Evolutionary conservation across 2,888 invertebrate genomes (phyloP).

Genomic region (Clanis bilineata): DNA sequence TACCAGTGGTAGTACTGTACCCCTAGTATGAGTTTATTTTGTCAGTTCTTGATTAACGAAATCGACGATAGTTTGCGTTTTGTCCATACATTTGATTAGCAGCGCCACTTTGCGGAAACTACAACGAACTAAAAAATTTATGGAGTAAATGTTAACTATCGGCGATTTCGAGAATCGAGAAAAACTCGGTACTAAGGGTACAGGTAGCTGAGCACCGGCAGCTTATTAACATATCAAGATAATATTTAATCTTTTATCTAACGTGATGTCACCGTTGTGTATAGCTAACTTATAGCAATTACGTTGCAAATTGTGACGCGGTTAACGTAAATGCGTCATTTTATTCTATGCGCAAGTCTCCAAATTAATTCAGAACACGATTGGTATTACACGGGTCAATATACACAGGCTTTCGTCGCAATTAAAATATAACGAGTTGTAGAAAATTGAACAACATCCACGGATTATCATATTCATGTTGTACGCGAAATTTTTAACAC

Average conservation of each 20-base stretch:
- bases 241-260: background rate
- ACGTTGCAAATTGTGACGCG: background rate
- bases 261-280: background rate
- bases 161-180: too few relatives aligned
- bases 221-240: background rate
- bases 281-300: background rate
- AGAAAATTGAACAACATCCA: background rate
- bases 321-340: conserved; percentile 8
- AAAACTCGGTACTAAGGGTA: too few relatives aligned
- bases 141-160: too few relatives aligned
- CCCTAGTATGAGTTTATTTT: too few relatives aligned
- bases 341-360: conserved; percentile 16
- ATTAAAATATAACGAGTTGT: conserved; percentile 10
- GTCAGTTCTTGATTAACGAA: too few relatives aligned
- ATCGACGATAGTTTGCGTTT: too few relatives aligned
- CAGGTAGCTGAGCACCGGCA: too few relatives aligned
- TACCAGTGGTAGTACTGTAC: too few relatives aligned
- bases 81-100: too few relatives aligned
- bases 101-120: too few relatives aligned
- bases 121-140: too few relatives aligned
- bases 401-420: conserved; percentile 5
- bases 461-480: conserved; percentile 1
- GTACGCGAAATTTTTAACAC: background rate
- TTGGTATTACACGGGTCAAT: conserved; percentile 38
- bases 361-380: conserved; percentile 49